phyloP scores from a whole-genome alignment of 1,140 invertebrate genomes.

The Calephelis virginiensis region DNA sequence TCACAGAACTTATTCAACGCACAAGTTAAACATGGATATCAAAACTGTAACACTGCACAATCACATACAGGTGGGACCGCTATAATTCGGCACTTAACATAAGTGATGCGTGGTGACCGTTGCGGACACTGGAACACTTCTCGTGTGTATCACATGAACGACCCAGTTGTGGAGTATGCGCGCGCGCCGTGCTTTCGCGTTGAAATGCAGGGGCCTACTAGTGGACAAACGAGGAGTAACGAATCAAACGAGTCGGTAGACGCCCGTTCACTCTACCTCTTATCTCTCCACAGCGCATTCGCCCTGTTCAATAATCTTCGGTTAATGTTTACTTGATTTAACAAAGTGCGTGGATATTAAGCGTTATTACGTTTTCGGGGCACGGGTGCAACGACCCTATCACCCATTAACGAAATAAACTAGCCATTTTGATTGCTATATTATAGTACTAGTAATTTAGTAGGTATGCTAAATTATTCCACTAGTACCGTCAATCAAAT shows the following conservation, averaged over 20 bases:
- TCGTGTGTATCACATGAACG: constrained; percentile 51
- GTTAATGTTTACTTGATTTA: neutral
- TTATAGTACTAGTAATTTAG: too few relatives aligned
- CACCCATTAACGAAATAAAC: too few relatives aligned
- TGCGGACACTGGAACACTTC: constrained; percentile 19
- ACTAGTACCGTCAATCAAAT: too few relatives aligned
- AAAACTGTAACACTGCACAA: constrained; percentile 59
- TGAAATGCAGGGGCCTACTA: constrained; percentile 65
- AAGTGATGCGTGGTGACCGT: constrained; percentile 25
- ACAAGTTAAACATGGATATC: neutral
- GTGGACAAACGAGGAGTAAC: constrained; percentile 16
- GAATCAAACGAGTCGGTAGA: constrained; percentile 25
- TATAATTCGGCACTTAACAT: constrained; percentile 45
- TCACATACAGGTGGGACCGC: constrained; percentile 61
- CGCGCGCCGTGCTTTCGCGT: constrained; percentile 53
- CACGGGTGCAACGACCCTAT: too few relatives aligned
- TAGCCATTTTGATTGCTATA: too few relatives aligned
- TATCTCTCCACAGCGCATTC: constrained; percentile 54
- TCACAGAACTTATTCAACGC: constrained; percentile 63
- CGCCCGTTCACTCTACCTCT: constrained; percentile 61
- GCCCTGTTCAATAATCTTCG: constrained; percentile 33
- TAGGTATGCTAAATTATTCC: too few relatives aligned
- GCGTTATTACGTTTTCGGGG: too few relatives aligned
- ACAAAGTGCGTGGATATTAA: neutral
- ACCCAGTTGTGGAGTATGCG: constrained; percentile 53